Percentiles rank a stretch among this genome's conserved stretches.
phyloP scores from a whole-genome alignment of 2,888 invertebrate genomes.

The Syrista parreyssii region DNA sequence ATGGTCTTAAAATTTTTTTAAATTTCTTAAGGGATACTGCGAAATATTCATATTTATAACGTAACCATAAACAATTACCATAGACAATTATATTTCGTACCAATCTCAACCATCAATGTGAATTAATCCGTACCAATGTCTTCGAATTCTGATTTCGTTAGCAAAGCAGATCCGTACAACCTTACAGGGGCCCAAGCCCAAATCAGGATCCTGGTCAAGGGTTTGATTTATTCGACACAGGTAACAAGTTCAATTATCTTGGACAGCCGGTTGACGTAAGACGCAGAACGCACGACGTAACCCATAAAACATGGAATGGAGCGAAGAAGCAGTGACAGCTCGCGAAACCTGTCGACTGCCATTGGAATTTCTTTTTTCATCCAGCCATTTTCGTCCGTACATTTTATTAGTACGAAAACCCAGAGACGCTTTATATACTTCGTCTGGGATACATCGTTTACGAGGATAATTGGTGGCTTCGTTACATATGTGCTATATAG shows the following conservation, averaged over 20 bases:
- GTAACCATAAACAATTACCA: neutral
- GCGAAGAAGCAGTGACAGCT: neutral
- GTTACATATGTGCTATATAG: neutral
- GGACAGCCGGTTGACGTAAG: constrained; percentile 36
- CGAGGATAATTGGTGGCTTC: constrained; percentile 35
- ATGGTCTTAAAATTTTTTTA: neutral
- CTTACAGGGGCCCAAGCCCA: neutral
- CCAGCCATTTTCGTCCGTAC: neutral
- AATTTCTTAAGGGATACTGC: neutral
- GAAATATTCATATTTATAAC: neutral
- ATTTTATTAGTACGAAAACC: constrained; percentile 18
- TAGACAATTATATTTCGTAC: neutral
- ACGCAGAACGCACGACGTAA: constrained; percentile 30
- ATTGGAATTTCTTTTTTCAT: neutral
- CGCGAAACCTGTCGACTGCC: constrained; percentile 14
- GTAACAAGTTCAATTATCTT: constrained; percentile 48
- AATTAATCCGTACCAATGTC: neutral
- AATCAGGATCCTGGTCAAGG: neutral
- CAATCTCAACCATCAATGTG: neutral
- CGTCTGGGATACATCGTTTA: constrained; percentile 27
- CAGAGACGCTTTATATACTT: constrained; percentile 24
- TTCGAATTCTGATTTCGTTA: neutral
- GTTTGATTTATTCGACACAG: constrained; percentile 45
- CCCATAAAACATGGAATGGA: constrained; percentile 30
- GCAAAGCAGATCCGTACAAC: neutral